A percentile compares a stretch with the other conserved stretches of the same genome.
Conservation (phyloP, 2,113 vertebrate species). For the Turnix velox region DNA sequence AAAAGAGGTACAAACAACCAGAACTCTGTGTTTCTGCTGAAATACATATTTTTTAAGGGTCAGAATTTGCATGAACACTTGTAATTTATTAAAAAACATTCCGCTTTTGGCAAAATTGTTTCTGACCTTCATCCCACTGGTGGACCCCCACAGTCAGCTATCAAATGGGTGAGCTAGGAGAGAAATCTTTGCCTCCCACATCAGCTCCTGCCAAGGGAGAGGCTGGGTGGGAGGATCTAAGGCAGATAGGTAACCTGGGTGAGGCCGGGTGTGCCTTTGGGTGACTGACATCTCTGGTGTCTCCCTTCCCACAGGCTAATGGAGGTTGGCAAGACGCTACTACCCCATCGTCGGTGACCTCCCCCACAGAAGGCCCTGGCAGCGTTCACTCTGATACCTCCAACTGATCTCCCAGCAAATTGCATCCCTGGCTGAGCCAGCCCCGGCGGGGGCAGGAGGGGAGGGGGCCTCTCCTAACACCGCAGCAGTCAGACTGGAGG, state of each 20-base stretch:
- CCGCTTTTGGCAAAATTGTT: not conserved
- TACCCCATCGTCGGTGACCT: constrained; percentile 98
- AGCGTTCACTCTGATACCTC: constrained; percentile 99
- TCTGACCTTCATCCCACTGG: not conserved
- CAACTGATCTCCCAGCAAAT: constrained; percentile 91
- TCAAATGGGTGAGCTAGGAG: not conserved
- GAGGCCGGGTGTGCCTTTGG: fast-evolving
- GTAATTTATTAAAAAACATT: not conserved
- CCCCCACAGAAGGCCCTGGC: constrained; percentile 99
- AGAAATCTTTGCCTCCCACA: not conserved
- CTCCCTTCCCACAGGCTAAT: constrained; percentile 84
- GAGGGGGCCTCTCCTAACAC: constrained; percentile 74
- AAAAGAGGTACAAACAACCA: fast-evolving
- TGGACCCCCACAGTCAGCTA: fast-evolving
- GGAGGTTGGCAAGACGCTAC: constrained; percentile 98
- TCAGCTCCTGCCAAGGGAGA: fast-evolving
- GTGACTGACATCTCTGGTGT: constrained; percentile 33
- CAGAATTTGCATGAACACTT: not conserved
- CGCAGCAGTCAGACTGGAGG: constrained; percentile 77
- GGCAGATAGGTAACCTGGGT: not conserved
- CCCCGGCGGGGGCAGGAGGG: constrained; percentile 66
- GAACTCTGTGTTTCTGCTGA: not conserved
- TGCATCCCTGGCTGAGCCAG: constrained; percentile 75
- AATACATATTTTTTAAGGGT: fast-evolving
- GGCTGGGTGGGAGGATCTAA: fast-evolving